Base-by-base conservation (phyloP, 2,888 invertebrate genomes). In the Odiellus spinosus region DNA sequence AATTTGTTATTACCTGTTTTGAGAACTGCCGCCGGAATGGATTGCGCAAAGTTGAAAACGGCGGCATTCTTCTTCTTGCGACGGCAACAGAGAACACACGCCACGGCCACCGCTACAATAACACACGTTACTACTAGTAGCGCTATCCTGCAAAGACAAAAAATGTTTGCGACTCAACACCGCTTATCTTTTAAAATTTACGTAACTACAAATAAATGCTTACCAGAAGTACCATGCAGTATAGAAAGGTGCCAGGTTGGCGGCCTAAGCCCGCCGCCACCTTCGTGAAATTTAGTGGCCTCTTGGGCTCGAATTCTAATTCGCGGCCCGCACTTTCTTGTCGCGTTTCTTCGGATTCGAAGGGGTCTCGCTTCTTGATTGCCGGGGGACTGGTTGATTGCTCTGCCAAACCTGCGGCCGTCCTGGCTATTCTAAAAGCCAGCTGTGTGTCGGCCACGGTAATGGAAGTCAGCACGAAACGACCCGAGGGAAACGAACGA, bases 191-290 rank as follows among this genome's bases (percentile, higher is more conserved):
- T n/a, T 33, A 6, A 12, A 21, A 45, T 34, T 19, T 3, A 26
- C 11, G 18, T 6, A 26, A 26, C 26, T 26, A 26, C 8, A 26
- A 26, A 26, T 26, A 26, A 40, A 34, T 33, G 38, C 48, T 46
- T 40, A 51, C 51, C 51, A 51, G 35, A 51, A 51, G 34, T 42
- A 44, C 51, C 51, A 51, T 38, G 44, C 40, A 19, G 44, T 33
- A 36, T 47, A 40, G 43, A 48, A 35, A 18, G 32, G 32, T n/a
- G 40, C 40, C 40, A 40, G 26, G 26, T 26, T 26, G 26, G 26
- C 26, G 26, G 26, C 26, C 26, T 26, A 26, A 26, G 26, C 26
- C 26, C 8, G 26, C 26, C 26, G 26, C 26, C 26, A 26, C 26
- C 8, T 26, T 26, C 8, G 8, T 26, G 26, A 26, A 26, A 26